phyloP scores from a whole-genome alignment of 2,888 invertebrate genomes.

The Drosophila infuscata region DNA sequence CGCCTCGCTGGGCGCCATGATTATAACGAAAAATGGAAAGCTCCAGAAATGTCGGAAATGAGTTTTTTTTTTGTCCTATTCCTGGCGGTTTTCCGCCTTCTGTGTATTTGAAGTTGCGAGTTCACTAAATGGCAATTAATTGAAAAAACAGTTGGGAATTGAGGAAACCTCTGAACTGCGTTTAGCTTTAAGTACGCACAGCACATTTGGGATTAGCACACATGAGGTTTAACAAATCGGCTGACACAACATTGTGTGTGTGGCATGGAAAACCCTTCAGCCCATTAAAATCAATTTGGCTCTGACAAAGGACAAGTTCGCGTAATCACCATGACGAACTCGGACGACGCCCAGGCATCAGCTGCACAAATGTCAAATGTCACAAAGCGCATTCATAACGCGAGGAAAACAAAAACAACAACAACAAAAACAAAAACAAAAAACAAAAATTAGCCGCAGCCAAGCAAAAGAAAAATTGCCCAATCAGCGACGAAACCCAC shows the following conservation, averaged over 20 bases:
- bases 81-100: conserved; percentile 19
- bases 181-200: conserved; percentile 1
- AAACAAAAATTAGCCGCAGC: conserved; percentile 61
- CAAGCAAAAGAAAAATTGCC: conserved; percentile 66
- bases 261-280: conserved; percentile 7
- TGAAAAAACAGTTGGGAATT: conserved; percentile 34
- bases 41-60: conserved; percentile 18
- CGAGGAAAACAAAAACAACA: conserved; percentile 35
- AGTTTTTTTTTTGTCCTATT: conserved; percentile 9
- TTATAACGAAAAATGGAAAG: conserved; percentile 60
- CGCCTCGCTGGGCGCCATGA: conserved; percentile 78
- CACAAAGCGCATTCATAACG: conserved; percentile 71
- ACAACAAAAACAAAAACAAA: conserved; percentile 7
- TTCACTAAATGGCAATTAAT: conserved; percentile 65
- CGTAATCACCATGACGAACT: conserved; percentile 71
- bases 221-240: conserved; percentile 26
- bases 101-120: conserved; percentile 38
- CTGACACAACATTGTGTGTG: conserved; percentile 29
- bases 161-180: not conserved
- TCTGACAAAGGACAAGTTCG: conserved; percentile 8
- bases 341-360: conserved; percentile 49
- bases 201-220: conserved; percentile 31
- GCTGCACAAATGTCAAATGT: conserved; percentile 71
- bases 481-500: conserved; percentile 59
- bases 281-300: conserved; percentile 61